Percentiles rank a stretch among this genome's conserved stretches.
Conservation (phyloP, 2,797 vertebrate genomes). For the Typhlichthys eigenmanni region DNA sequence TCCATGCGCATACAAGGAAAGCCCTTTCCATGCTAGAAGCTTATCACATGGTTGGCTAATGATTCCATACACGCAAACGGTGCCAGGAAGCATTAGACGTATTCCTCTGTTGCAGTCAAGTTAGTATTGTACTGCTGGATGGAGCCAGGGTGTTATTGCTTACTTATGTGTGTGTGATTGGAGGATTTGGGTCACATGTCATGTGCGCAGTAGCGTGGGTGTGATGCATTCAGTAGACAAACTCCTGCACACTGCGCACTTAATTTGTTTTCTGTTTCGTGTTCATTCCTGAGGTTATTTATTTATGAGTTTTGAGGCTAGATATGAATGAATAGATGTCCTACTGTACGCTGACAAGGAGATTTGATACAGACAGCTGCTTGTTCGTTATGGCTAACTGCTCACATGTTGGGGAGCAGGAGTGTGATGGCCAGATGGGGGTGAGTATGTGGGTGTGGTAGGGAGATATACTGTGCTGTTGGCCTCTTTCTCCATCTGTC, state of each 20-base stretch:
- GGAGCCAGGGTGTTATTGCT: background rate
- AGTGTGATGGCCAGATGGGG: constrained; percentile 48
- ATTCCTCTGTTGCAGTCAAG: constrained; percentile 15
- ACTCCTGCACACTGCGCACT: constrained; percentile 9
- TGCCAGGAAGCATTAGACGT: background rate
- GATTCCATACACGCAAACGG: constrained; percentile 27
- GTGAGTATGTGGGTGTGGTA: constrained; percentile 50
- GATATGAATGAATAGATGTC: background rate
- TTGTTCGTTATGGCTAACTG: too few species aligned
- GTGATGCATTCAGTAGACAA: constrained; percentile 8
- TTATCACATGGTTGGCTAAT: constrained; percentile 53
- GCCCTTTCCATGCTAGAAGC: constrained; percentile 11
- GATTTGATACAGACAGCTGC: constrained; percentile 2
- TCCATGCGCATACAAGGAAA: too few species aligned
- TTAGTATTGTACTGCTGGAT: constrained; percentile 16
- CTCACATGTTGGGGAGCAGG: constrained; percentile 43
- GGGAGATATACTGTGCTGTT: background rate
- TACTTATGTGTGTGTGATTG: constrained; percentile 7
- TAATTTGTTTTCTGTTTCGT: background rate
- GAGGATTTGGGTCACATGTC: constrained; percentile 52
- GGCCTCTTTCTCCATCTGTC: too few species aligned
- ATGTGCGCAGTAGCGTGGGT: constrained; percentile 6
- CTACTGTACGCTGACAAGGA: background rate
- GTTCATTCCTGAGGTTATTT: constrained; percentile 3
- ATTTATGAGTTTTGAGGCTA: too few species aligned